A percentile compares a stretch with the other conserved stretches of the same genome.
Conservation (phyloP, 2,888 invertebrate genomes). For the Pachliopta kotzebuea region DNA sequence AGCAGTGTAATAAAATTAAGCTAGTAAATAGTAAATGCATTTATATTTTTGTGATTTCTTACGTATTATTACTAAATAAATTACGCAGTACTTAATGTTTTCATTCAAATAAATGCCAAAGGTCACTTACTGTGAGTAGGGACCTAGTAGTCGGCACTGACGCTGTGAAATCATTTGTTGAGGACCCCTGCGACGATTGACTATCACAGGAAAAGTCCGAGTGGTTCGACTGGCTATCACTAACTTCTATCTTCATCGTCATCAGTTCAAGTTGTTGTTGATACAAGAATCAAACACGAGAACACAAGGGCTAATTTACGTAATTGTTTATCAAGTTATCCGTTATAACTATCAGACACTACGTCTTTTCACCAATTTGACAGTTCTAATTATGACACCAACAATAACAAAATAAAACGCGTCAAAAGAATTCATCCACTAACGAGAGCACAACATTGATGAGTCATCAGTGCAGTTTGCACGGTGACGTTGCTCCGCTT, state of each 20-base stretch:
- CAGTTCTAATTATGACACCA: slow-evolving; percentile 60
- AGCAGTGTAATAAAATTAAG: too few species aligned
- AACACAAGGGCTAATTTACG: slow-evolving; percentile 38
- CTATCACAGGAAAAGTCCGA: slow-evolving; percentile 82
- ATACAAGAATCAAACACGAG: slow-evolving; percentile 40
- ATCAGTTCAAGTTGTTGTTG: slow-evolving; percentile 51
- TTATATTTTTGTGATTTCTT: neutral
- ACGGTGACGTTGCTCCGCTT: slow-evolving; percentile 65
- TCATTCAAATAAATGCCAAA: slow-evolving; percentile 17
- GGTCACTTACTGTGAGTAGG: slow-evolving; percentile 61
- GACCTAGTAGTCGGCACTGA: slow-evolving; percentile 61
- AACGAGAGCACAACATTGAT: slow-evolving; percentile 71
- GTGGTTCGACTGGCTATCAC: slow-evolving; percentile 81
- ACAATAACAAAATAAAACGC: slow-evolving; percentile 56
- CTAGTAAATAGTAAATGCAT: too few species aligned
- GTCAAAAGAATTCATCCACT: slow-evolving; percentile 54
- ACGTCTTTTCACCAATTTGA: slow-evolving; percentile 49
- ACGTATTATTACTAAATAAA: neutral
- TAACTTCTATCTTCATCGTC: slow-evolving; percentile 82
- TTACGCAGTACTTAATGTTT: neutral
- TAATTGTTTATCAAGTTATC: slow-evolving; percentile 43
- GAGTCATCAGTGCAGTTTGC: slow-evolving; percentile 67
- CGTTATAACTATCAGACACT: slow-evolving; percentile 35
- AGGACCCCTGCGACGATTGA: slow-evolving; percentile 80
- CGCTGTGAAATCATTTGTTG: slow-evolving; percentile 71